Evolutionary conservation across 2,888 invertebrate species (phyloP), one percentile per base, ranked within the genome.

Genomic region (Bugula neritina): DNA sequence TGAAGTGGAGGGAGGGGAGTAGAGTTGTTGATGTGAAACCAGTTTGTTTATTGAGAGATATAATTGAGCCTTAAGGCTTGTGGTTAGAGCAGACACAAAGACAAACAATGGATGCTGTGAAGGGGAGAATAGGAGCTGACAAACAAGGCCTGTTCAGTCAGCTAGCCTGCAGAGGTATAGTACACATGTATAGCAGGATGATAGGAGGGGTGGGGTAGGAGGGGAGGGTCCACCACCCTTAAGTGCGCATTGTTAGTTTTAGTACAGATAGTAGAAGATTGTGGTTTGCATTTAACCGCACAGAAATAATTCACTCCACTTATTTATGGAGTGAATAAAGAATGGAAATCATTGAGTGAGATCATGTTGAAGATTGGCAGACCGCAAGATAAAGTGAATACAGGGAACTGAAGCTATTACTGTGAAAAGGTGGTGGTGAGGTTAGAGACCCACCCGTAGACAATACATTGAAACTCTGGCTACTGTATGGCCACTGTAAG

Each of bases 61-160:
- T 63, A 25, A 63, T 63, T 63, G 27, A 27, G 27, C 31, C 63
- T 63, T 13, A 31, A 27, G 27, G 63, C 63, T 63, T 63, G 63
- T 31, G 63, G 63, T 63, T 63, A 31, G 10, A 27, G 63, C 31
- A 63, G 63, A 63, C 63, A 63, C 63, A 63, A 63, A 63, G 63
- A 55, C 63, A 63, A 63, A 63, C 63, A 63, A 63, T 63, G 31
- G 63, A 63, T 25, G 63, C 63, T 63, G 29, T 31, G 27, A 63
- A 63, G 63, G 13, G 31, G 13, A 31, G 27, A 63, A 63, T 27
- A 27, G 31, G 27, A 31, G 2, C 63, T 31, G 10, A 31, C 63
- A 63, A 63, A 63, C 63, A 63, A 63, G 27, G 10, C 63, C 34
- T 63, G 63, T 63, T 63, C 34, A 31, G n/a, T n/a, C n/a, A n/a